Evolutionary conservation across 2,113 vertebrate species (phyloP).

Genomic region (Microtus montanus): DNA sequence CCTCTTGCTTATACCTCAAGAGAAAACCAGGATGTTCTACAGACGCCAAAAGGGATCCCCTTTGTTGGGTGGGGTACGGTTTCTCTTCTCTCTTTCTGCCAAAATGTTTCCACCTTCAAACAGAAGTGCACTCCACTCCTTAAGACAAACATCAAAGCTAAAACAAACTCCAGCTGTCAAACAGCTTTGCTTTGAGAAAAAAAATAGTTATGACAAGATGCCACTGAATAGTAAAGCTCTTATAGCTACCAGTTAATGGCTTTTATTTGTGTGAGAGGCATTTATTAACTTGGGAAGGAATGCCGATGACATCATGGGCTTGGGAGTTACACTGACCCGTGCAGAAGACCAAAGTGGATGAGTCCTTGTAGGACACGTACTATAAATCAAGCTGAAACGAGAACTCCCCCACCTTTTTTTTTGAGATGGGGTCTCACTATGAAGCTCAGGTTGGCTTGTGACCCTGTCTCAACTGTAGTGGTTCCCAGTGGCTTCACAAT

Average conservation of each 20-base stretch:
- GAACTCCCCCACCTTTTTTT: too few relatives aligned
- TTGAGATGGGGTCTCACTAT: neutral
- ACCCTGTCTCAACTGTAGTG: too few relatives aligned
- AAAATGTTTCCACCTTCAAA: slow-evolving; percentile 61
- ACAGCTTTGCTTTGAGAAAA: slow-evolving; percentile 52
- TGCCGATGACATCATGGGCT: neutral
- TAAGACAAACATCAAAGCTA: slow-evolving; percentile 78
- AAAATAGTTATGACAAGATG: neutral
- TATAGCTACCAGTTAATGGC: neutral
- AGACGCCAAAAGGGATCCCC: neutral
- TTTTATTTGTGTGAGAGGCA: neutral
- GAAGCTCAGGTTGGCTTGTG: neutral
- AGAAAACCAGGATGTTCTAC: slow-evolving; percentile 24
- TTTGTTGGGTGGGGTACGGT: neutral
- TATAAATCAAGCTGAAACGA: neutral
- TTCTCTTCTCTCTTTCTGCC: slow-evolving; percentile 18
- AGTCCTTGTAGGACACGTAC: neutral
- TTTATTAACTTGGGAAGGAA: neutral
- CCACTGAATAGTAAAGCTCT: slow-evolving; percentile 6
- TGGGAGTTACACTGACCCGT: neutral
- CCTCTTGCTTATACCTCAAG: neutral
- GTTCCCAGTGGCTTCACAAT: neutral
- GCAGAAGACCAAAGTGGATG: neutral
- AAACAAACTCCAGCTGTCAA: slow-evolving; percentile 76
- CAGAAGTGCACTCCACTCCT: slow-evolving; percentile 69